A percentile compares a stretch with the other conserved stretches of the same genome.
Evolutionary conservation across 2,888 invertebrate genomes (phyloP).

Genomic region (Chironomus riparius): DNA sequence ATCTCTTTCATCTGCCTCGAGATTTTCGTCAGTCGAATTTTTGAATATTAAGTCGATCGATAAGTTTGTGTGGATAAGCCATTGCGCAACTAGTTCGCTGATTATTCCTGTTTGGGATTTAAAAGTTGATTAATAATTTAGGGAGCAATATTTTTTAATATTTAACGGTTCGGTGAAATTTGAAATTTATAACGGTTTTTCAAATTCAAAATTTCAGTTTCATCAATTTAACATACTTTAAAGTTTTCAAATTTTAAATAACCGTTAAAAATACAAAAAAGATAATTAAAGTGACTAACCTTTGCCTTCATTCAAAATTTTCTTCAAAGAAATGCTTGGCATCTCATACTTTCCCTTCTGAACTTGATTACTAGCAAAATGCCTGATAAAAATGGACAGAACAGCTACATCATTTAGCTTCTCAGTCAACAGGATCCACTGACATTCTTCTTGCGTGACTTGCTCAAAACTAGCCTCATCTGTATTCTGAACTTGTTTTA

Average conservation of each 20-base stretch:
- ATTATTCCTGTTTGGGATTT: conserved; percentile 65
- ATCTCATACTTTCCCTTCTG: conserved; percentile 46
- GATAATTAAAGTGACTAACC: no score
- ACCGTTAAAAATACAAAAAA: no score
- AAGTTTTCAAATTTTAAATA: no score
- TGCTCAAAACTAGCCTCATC: conserved; percentile 58
- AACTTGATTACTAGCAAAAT: conserved; percentile 47
- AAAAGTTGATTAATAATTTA: no score
- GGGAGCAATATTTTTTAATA: no score
- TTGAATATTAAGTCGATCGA: conserved; percentile 54
- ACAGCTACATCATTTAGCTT: conserved; percentile 83
- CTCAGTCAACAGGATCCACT: conserved; percentile 77
- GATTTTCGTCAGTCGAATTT: conserved; percentile 40
- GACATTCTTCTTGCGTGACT: conserved; percentile 73
- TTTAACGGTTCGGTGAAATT: no score
- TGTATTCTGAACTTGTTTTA: conserved; percentile 45
- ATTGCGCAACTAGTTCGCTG: conserved; percentile 78
- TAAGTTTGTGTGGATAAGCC: conserved; percentile 68
- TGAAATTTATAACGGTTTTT: no score
- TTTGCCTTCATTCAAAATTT: conserved; percentile 54
- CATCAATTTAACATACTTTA: no score
- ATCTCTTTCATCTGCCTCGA: conserved; percentile 22
- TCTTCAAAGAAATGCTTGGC: conserved; percentile 56
- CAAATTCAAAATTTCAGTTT: no score
- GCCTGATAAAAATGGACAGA: conserved; percentile 54